These are phyloP conservation scores for Trichechus manatus DNA, from an alignment of 2,113 vertebrate species.

Conservation along the genomic window DNA sequence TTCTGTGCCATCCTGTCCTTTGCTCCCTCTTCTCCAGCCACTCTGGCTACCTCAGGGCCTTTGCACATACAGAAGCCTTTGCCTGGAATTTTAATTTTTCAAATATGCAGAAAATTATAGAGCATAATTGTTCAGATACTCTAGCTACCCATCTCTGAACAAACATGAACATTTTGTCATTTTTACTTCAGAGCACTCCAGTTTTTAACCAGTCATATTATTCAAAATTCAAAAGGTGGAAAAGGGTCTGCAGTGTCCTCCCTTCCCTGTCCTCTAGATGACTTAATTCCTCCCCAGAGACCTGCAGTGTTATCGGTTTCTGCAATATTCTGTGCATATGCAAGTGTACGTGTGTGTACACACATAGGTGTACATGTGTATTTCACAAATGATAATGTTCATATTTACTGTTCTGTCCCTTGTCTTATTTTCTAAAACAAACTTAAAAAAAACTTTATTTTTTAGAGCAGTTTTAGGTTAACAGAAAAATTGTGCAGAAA, in stretches of 20 bases:
- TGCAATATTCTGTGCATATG: background rate
- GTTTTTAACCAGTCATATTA: background rate
- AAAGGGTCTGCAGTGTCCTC: background rate
- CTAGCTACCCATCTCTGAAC: background rate
- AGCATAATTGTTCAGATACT: background rate
- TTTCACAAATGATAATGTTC: background rate
- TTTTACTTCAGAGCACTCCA: background rate
- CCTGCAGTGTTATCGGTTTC: background rate
- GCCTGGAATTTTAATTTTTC: slow-evolving; percentile 10
- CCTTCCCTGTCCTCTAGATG: background rate
- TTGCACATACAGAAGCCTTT: background rate
- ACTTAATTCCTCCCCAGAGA: background rate
- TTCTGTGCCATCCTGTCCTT: slow-evolving; percentile 24
- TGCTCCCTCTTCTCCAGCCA: background rate
- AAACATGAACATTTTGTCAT: background rate
- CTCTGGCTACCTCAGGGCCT: slow-evolving; percentile 42
- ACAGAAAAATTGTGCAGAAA: background rate
- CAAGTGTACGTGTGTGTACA: too few relatives aligned
- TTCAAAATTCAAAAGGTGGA: background rate
- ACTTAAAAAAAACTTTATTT: background rate
- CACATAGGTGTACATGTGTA: background rate
- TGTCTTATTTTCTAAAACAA: background rate
- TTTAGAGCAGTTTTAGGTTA: background rate
- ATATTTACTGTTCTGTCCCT: background rate
- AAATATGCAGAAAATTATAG: background rate